Evolutionary conservation across 1,140 invertebrate genomes (phyloP).

Genomic region (Proctacanthus coquilletti): DNA sequence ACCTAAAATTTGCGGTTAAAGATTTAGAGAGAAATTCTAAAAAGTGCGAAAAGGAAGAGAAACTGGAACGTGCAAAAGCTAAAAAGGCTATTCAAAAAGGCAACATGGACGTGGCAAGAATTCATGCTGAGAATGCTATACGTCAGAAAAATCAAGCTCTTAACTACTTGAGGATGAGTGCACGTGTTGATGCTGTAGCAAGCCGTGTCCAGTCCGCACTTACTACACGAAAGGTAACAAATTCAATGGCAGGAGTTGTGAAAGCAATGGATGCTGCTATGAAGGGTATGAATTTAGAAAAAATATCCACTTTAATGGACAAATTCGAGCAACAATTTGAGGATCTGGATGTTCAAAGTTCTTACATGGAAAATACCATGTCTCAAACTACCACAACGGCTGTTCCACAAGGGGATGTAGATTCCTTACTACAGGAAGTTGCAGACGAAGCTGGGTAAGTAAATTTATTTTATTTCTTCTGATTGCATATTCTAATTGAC

Average conservation of each 20-base stretch:
- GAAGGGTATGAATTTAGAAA: conserved; percentile 99
- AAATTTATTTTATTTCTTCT: conserved; percentile 5
- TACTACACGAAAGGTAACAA: conserved; percentile 70
- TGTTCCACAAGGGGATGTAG: conserved; percentile 92
- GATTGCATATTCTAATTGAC: too few relatives aligned
- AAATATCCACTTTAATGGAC: conserved; percentile 96
- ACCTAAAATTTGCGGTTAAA: conserved; percentile 97
- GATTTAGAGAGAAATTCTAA: conserved; percentile 93
- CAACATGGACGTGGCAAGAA: conserved; percentile 93
- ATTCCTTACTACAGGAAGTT: conserved; percentile 87
- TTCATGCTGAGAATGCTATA: conserved; percentile 99
- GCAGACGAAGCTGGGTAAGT: conserved; percentile 96
- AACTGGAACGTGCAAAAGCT: conserved; percentile 85
- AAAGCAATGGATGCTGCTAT: conserved; percentile 99
- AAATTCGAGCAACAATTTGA: conserved; percentile 99
- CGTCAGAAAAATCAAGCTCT: conserved; percentile 94
- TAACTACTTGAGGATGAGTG: conserved; percentile 95
- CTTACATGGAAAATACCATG: conserved; percentile 99
- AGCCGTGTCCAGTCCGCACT: conserved; percentile 92
- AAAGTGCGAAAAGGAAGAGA: conserved; percentile 96
- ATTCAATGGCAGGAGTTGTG: conserved; percentile 85
- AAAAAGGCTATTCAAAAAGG: conserved; percentile 97
- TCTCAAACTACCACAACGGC: conserved; percentile 92
- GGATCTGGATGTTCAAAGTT: conserved; percentile 96
- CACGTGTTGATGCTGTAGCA: conserved; percentile 93